Conservation (phyloP, 2,888 invertebrate species). For the Ceriagrion tenellum region DNA sequence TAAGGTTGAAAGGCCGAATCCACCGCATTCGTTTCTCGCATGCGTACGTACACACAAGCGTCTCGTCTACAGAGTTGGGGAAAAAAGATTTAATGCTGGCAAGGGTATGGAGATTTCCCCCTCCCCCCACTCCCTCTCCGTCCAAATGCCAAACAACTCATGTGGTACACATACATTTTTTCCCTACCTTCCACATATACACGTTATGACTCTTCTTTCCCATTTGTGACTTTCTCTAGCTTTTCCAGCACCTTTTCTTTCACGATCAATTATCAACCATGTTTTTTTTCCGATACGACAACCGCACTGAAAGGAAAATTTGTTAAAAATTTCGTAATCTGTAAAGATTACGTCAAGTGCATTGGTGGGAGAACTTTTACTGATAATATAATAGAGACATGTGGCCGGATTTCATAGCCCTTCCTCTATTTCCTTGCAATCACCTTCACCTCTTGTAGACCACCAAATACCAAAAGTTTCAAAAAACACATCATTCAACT, state of each 20-base stretch:
- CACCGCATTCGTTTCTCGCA: conserved; percentile 18
- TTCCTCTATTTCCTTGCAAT: too few relatives aligned
- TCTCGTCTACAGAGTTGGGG: background rate
- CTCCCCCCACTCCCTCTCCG: background rate
- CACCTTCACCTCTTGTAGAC: too few relatives aligned
- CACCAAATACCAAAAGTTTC: too few relatives aligned
- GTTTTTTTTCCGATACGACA: too few relatives aligned
- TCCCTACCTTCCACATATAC: too few relatives aligned
- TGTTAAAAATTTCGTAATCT: too few relatives aligned
- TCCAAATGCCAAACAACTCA: background rate
- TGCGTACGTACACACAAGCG: background rate
- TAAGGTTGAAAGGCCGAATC: conserved; percentile 48
- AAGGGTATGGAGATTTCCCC: background rate
- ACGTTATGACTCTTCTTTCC: background rate
- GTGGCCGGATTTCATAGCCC: too few relatives aligned
- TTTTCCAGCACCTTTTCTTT: background rate
- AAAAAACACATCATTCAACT: too few relatives aligned
- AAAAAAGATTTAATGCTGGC: background rate
- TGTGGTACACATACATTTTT: background rate
- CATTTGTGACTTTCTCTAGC: background rate
- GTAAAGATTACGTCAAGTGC: too few relatives aligned
- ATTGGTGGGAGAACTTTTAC: too few relatives aligned
- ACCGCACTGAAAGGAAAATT: too few relatives aligned
- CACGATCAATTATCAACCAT: background rate
- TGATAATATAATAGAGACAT: too few relatives aligned